Base-by-base conservation (phyloP, 2,888 invertebrate species). In the Margaritifera margaritifera region DNA sequence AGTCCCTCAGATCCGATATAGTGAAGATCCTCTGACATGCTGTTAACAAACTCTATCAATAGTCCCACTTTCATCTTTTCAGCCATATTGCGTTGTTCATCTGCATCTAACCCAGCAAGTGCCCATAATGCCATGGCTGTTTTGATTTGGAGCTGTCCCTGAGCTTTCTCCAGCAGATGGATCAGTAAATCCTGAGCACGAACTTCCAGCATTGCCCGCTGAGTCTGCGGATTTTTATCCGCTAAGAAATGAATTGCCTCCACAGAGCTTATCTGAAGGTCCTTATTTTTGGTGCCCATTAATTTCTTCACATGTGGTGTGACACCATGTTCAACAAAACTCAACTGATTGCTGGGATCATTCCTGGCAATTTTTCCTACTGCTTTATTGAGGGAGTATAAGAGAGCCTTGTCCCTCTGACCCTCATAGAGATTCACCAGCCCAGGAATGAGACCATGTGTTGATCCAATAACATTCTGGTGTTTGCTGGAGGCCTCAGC, bases 361-460 rank as follows among this genome's bases (percentile, higher is more conserved):
- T 75, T 71, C 6, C 77, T 62, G 6, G 80, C 81, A 24, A 87
- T 79, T 66, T 81, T 85, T 6, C 82, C 80, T 4, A 89, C 77
- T 54, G 81, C 66, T 57, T 80, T 69, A 19, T 86, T 87, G 11
- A 89, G 78, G 15, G 87, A 84, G 64, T 83, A 74, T 58, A 87
- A 72, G 54, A 89, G 72, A 15, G 72, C 74, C 67, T 82, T 85
- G 63, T 84, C 74, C 53, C 72, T 80, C 63, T 81, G 80, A 42
- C 81, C 80, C 51, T 85, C 83, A 66, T 86, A 86, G 42, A 86
- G 74, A 11, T 63, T 75, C 11, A 86, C 82, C 5, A 89, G 69
- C 15, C 81, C 65, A 22, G 97, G 66, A 6, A 87, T 70, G 2
- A 79, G 79, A 5, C 81, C 82, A 5, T 77, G 79, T 18, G 79